A percentile compares a stretch with the other conserved stretches of the same genome.
These are phyloP conservation scores for Agonopterix heracliana DNA, from an alignment of 2,888 invertebrate genomes.

Conservation along the genomic window DNA sequence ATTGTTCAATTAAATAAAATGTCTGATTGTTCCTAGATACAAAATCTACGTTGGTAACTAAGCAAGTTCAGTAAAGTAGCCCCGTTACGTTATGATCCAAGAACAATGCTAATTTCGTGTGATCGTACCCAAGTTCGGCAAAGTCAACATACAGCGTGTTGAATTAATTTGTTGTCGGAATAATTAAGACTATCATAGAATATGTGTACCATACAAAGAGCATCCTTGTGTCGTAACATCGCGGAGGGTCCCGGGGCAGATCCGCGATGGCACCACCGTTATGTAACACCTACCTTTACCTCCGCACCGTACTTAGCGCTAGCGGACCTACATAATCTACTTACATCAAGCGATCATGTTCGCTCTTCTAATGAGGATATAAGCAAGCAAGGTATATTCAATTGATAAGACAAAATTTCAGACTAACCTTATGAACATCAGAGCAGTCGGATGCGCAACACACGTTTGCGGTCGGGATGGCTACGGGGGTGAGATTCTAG, in stretches of 20 bases:
- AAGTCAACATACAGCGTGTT: neutral
- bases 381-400: neutral
- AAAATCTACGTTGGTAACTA: too few species aligned
- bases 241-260: neutral
- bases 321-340: too few species aligned
- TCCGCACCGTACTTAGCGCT: slow-evolving; percentile 14
- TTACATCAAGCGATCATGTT: too few species aligned
- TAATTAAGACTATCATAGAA: slow-evolving; percentile 1
- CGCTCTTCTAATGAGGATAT: neutral
- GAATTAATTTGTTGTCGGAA: neutral
- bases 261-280: slow-evolving; percentile 15
- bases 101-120: too few species aligned
- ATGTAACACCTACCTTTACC: slow-evolving; percentile 25
- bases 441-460: slow-evolving; percentile 69
- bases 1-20: too few species aligned
- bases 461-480: slow-evolving; percentile 32
- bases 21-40: too few species aligned
- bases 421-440: slow-evolving; percentile 70
- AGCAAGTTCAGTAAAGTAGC: too few species aligned
- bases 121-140: neutral
- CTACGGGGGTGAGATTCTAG: slow-evolving; percentile 1
- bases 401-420: neutral
- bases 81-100: too few species aligned
- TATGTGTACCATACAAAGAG: slow-evolving; percentile 2
- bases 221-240: neutral